These are phyloP conservation scores for Microtus pennsylvanicus DNA, from an alignment of 2,113 vertebrate species.

Conservation along the genomic window DNA sequence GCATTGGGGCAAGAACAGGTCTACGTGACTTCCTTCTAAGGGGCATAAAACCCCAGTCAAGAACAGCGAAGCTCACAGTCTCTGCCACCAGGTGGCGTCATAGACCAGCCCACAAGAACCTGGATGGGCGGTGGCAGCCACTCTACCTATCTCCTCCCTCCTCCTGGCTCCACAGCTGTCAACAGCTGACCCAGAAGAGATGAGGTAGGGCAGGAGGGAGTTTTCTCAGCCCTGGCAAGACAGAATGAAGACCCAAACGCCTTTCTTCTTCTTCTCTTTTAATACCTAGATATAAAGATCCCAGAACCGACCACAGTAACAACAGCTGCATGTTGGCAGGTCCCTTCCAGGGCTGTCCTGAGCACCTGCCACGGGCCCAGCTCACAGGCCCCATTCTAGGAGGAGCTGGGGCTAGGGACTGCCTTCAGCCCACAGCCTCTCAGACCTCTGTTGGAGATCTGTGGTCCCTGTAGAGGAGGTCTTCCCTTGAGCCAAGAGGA, in stretches of 20 bases:
- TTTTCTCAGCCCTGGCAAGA: slow-evolving; percentile 79
- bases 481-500: slow-evolving; percentile 60
- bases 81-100: too few species aligned
- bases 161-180: neutral
- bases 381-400: slow-evolving; percentile 3
- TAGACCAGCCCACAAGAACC: neutral
- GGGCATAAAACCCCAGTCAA: too few species aligned
- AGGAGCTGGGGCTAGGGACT: neutral
- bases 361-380: neutral
- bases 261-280: slow-evolving; percentile 48
- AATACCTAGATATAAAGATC: slow-evolving; percentile 75
- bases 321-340: slow-evolving; percentile 49
- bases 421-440: neutral
- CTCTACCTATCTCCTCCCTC: neutral
- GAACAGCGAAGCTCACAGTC: too few species aligned
- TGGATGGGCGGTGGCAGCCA: fast-evolving
- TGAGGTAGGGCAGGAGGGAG: neutral
- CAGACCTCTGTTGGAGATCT: slow-evolving; percentile 35
- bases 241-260: slow-evolving; percentile 73
- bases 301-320: slow-evolving; percentile 61
- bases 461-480: slow-evolving; percentile 48
- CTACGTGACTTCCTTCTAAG: too few species aligned
- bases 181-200: neutral
- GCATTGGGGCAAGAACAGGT: too few species aligned
- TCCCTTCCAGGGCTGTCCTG: slow-evolving; percentile 79